Conservation (phyloP, 23 tunicate genomes). For the Ascidia mentula region DNA sequence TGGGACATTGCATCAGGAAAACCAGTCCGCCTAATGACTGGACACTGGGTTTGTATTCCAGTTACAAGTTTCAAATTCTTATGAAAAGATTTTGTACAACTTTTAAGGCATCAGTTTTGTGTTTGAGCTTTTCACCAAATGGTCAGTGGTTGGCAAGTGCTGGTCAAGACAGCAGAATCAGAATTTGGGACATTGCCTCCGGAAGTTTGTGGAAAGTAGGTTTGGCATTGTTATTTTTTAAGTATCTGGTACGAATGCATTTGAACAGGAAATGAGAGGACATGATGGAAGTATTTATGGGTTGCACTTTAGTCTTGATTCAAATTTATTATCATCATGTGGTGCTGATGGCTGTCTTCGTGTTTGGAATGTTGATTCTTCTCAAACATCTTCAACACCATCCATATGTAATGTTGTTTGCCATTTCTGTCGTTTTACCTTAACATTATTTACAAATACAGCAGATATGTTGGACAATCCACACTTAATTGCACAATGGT, state of each 20-base stretch:
- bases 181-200: slow-evolving; percentile 83
- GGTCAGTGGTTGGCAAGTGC: slow-evolving; percentile 71
- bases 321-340: slow-evolving; percentile 68
- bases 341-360: slow-evolving; percentile 56
- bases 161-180: slow-evolving; percentile 71
- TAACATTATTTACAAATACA: background rate
- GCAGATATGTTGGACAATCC: background rate
- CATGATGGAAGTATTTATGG: slow-evolving; percentile 76
- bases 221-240: no score
- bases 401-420: no score
- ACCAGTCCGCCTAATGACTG: slow-evolving; percentile 73
- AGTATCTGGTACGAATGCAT: no score
- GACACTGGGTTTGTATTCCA: slow-evolving; percentile 55
- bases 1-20: slow-evolving; percentile 87
- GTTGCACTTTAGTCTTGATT: slow-evolving; percentile 64
- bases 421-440: no score
- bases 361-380: slow-evolving; percentile 37
- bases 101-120: slow-evolving; percentile 50
- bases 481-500: background rate
- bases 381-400: background rate
- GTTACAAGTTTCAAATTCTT: background rate
- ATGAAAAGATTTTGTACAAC: background rate
- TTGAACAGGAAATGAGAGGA: slow-evolving; percentile 61
- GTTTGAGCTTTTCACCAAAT: slow-evolving; percentile 66
- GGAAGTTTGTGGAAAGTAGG: slow-evolving; percentile 55